phyloP scores from a whole-genome alignment of 2,797 vertebrate genomes.

The Lepilemur ruficaudatus region DNA sequence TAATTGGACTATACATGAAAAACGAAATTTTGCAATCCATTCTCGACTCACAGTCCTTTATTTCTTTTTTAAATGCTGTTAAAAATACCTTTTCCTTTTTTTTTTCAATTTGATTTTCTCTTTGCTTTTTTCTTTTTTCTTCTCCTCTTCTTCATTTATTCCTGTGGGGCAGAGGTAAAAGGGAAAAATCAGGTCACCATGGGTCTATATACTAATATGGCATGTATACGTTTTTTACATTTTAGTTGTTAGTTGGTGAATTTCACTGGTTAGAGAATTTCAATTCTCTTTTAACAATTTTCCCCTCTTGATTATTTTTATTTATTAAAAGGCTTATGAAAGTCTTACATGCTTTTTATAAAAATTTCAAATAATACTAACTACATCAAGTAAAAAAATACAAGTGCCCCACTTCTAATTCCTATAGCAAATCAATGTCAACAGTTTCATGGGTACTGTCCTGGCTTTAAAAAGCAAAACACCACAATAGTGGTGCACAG shows the following conservation, averaged over 20 bases:
- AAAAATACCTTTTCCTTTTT: constrained; percentile 84
- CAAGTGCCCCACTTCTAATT: not conserved
- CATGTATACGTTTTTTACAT: not conserved
- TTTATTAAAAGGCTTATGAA: not conserved
- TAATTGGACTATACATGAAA: not conserved
- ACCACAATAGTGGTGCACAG: not conserved
- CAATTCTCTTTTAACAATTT: not conserved
- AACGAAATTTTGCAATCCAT: not conserved
- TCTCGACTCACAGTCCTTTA: not conserved
- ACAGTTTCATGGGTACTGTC: not conserved
- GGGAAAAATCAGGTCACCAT: constrained; percentile 6
- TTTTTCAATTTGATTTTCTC: constrained; percentile 86
- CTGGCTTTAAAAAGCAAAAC: not conserved
- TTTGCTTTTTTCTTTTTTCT: constrained; percentile 86
- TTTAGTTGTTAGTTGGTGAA: not conserved
- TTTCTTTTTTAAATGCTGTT: not conserved
- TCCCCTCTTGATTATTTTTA: constrained; percentile 16
- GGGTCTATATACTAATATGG: not conserved
- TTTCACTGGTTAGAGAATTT: not conserved
- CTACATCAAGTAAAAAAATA: not conserved
- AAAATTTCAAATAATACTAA: not conserved
- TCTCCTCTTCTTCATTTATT: constrained; percentile 85
- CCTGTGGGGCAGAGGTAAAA: constrained; percentile 60
- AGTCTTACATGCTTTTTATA: not conserved
- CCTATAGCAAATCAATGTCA: not conserved